phyloP scores from a whole-genome alignment of 2,113 vertebrate genomes.

The Pampusana beccarii region DNA sequence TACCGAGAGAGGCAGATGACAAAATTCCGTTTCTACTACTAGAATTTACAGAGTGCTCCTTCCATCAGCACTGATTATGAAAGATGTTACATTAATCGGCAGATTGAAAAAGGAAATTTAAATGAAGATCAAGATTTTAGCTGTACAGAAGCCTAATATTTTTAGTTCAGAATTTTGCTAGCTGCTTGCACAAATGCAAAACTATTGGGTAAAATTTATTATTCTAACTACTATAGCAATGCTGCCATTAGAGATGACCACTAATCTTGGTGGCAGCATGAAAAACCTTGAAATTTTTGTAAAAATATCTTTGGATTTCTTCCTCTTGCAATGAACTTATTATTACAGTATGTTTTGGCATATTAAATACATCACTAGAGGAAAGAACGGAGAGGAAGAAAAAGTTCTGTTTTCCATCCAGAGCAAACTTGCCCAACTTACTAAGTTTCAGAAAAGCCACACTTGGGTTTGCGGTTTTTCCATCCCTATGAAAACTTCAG shows the following conservation, averaged over 20 bases:
- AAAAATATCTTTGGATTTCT: not conserved
- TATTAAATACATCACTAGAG: fast-evolving
- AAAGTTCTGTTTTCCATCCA: not conserved
- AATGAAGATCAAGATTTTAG: not conserved
- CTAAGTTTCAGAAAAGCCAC: not conserved
- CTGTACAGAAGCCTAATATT: not conserved
- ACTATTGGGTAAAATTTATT: not conserved
- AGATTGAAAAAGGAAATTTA: not conserved
- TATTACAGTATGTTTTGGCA: not conserved
- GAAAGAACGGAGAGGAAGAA: not conserved
- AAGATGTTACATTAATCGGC: not conserved
- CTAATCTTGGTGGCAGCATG: not conserved
- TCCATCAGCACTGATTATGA: not conserved
- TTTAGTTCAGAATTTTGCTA: not conserved
- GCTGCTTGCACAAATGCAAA: not conserved
- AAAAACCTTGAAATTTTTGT: not conserved
- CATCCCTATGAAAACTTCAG: not conserved
- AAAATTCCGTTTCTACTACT: not conserved
- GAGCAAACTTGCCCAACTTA: not conserved
- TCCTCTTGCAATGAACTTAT: not conserved
- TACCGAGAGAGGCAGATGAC: no score
- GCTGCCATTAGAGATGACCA: not conserved
- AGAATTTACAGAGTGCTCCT: not conserved
- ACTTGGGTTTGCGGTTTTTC: not conserved
- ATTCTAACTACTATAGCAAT: not conserved